Evolutionary conservation across 2,888 invertebrate species (phyloP).

Genomic region (Acronicta aceris): DNA sequence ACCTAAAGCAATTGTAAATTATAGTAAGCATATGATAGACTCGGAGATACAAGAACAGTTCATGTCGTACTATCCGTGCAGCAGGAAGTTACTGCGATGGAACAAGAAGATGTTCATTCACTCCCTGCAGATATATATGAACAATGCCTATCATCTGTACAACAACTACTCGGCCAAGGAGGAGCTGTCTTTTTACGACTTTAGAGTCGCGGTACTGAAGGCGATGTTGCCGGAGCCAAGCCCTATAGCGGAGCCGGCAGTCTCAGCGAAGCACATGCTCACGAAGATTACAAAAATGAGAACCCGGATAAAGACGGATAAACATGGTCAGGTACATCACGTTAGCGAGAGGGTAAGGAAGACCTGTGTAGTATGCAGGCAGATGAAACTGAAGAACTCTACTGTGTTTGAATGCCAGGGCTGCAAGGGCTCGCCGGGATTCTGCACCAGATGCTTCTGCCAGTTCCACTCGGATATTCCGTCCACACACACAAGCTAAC

Average conservation of each 20-base stretch:
- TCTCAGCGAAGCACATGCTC: background rate
- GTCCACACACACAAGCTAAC: too few relatives aligned
- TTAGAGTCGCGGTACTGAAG: constrained; percentile 9
- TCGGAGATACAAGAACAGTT: constrained; percentile 27
- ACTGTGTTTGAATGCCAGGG: constrained; percentile 16
- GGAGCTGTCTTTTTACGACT: constrained; percentile 12
- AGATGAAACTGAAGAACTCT: background rate
- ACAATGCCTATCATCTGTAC: constrained; percentile 20
- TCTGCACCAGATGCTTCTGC: constrained; percentile 20
- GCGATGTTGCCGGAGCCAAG: constrained; percentile 11
- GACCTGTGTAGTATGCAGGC: constrained; percentile 6
- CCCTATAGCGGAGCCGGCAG: background rate
- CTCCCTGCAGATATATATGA: constrained; percentile 22
- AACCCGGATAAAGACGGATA: background rate
- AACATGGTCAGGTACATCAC: background rate
- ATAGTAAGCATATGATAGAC: constrained; percentile 22
- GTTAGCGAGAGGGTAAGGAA: constrained; percentile 7
- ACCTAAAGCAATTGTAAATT: constrained; percentile 24
- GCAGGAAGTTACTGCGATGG: constrained; percentile 7
- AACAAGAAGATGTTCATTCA: constrained; percentile 22
- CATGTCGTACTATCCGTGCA: constrained; percentile 19
- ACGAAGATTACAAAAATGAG: constrained; percentile 14
- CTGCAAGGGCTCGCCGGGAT: constrained; percentile 16
- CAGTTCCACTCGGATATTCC: constrained; percentile 1
- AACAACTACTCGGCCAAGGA: constrained; percentile 18